Percentiles rank a stretch among this genome's conserved stretches.
phyloP scores from a whole-genome alignment of 2,113 vertebrate species.

The Opisthocomus hoazin region DNA sequence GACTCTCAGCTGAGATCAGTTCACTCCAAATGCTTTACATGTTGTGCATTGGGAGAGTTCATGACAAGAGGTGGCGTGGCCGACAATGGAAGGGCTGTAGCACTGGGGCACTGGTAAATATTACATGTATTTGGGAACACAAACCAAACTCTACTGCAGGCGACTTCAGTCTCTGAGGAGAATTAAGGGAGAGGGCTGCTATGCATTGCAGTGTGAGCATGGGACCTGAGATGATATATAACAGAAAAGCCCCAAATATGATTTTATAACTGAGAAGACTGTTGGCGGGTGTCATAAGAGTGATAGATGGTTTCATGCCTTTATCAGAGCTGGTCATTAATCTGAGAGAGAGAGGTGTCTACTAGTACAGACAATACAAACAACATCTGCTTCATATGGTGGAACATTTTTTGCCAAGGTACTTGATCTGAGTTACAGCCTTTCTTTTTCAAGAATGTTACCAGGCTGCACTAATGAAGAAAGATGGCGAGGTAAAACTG shows the following conservation, averaged over 20 bases:
- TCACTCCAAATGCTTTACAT: not conserved
- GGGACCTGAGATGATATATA: fast-evolving
- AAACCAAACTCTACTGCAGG: not conserved
- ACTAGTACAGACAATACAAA: not conserved
- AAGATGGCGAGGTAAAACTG: not conserved
- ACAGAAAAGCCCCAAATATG: not conserved
- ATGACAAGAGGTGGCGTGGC: not conserved
- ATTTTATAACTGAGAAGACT: not conserved
- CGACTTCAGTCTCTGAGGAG: not conserved
- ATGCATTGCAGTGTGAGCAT: fast-evolving
- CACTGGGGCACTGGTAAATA: not conserved
- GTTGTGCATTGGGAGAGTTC: not conserved
- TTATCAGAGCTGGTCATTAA: not conserved
- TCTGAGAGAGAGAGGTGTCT: not conserved
- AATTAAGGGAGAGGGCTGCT: not conserved
- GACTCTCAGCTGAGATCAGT: not conserved
- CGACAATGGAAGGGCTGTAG: not conserved
- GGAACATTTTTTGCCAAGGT: not conserved
- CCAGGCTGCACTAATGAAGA: not conserved
- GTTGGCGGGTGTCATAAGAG: not conserved
- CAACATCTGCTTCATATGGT: not conserved
- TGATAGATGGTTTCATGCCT: not conserved
- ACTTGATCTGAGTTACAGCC: not conserved
- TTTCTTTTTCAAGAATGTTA: not conserved
- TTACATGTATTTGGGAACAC: not conserved